Base-by-base conservation (phyloP, 2,113 vertebrate species). In the Pampusana beccarii region DNA sequence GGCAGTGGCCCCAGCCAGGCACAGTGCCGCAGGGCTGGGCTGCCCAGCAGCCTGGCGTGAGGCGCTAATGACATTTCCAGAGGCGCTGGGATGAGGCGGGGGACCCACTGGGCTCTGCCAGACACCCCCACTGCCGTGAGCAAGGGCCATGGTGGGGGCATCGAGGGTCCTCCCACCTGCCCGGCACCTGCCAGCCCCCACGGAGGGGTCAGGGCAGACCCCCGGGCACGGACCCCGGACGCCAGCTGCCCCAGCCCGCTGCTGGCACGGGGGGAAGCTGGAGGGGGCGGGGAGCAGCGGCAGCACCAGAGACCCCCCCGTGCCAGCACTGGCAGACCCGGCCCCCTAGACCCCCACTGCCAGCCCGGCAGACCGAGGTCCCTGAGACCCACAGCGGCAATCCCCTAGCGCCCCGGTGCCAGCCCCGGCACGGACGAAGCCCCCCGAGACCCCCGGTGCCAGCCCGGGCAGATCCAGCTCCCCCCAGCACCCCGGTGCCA, bases 31-130 rank as follows among this genome's bases (percentile, higher is more conserved):
- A 44, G 81, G 62, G 2, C 48, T 73, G 26, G 88, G 77, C 91
- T 89, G 91, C 88, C 88, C 57, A 4, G 33, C 9, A 29, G 75
- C 80, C 80, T 75, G 67, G 85, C 9, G 11, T 8, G 61, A 86
- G 42, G 42, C 31, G 33, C 38, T 96, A 90, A 96, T 96, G 40
- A 86, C 88, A 93, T 95, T 96, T 81, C 64, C 95, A 96, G 95
- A 96, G 50, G 38, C 7, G 25, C 29, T 7, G 54, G 58, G 78
- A 64, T 3, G 40, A 90, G 58, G 58, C 34, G 9, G 72, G 36
- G 72, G 69, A 74, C 53, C n/a, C 1, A n/a, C n/a, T 4, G 20
- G 62, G 36, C 57, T 71, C 51, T 31, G 93, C 56, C 61, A 53
- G 74, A 44, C 42, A 44, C 42, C 42, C 42, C 42, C 42, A 44